Base-by-base conservation (phyloP, 2,797 vertebrate genomes). In the Bucorvus abyssinicus region DNA sequence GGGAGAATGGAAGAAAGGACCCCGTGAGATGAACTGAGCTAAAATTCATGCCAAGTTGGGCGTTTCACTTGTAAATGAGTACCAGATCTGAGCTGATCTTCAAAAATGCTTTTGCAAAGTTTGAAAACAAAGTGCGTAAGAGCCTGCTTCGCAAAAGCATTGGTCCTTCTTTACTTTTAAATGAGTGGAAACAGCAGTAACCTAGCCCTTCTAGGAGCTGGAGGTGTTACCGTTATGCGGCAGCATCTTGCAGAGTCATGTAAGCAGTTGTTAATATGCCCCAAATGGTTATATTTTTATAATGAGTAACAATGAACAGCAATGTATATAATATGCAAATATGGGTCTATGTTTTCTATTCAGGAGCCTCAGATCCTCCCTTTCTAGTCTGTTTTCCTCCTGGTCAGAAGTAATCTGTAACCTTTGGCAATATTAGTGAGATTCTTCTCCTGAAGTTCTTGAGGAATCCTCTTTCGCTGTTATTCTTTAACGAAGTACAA, bases 51-150 rank as follows among this genome's bases (percentile, higher is more conserved):
- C 74, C 80, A 82, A 63, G n/a, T 77, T 85, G 45, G 38, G 75
- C 40, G 77, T 97, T 96, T 96, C 68, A 70, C 45, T 95, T 95
- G 87, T 64, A 93, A 94, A 85, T 95, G 83, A 95, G 74, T 86
- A 79, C 85, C 85, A 91, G 60, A 87, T 88, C 76, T 59, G 57
- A 95, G 59, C 84, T 84, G 87, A 52, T 90, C 61, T 87, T 93
- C 74, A 84, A 68, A 93, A 96, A 76, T 52, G 29, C 40, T 7
- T 84, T 94, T 90, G 44, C 20, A 45, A n/a, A 92, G 50, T 64
- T 61, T 52, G 69, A 90, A 88, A 90, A 60, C 57, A 38, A 95
- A 93, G 59, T 84, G 42, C 34, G 40, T 53, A 89, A 44, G 45
- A 81, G 44, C 40, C 17, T 60, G 26, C 29, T 88, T 73, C 91